Percentiles rank a stretch among this genome's conserved stretches.
Conservation (phyloP, 2,888 invertebrate species). For the Eumerus sabulonum region DNA sequence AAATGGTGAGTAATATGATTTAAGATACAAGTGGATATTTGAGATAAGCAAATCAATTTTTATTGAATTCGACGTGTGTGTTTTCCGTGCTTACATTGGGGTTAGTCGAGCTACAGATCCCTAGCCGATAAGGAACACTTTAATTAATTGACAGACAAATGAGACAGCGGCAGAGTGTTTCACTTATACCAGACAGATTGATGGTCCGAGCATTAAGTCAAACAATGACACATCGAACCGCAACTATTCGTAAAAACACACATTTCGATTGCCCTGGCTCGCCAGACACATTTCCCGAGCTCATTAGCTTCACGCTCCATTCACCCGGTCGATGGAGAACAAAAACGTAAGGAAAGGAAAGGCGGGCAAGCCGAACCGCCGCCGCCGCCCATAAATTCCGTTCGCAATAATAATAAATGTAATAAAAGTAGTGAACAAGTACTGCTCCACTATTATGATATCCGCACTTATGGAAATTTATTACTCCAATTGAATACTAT, state of each 20-base stretch:
- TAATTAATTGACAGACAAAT: too few relatives aligned
- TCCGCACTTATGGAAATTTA: constrained; percentile 65
- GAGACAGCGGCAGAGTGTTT: too few relatives aligned
- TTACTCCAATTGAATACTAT: constrained; percentile 61
- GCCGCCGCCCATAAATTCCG: constrained; percentile 48
- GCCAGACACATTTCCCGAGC: constrained; percentile 28
- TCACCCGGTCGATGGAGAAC: constrained; percentile 13
- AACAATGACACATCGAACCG: constrained; percentile 1
- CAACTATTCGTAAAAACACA: constrained; percentile 3
- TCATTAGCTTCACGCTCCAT: constrained; percentile 50
- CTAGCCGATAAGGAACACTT: too few relatives aligned
- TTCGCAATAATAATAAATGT: constrained; percentile 66
- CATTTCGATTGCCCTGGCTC: constrained; percentile 1
- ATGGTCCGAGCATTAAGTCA: constrained; percentile 5
- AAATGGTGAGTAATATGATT: constrained; percentile 39
- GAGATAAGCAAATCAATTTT: constrained; percentile 43
- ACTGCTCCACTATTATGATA: constrained; percentile 60
- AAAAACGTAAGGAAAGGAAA: constrained; percentile 10
- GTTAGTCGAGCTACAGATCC: too few relatives aligned
- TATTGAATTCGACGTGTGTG: constrained; percentile 17
- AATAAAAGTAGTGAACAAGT: constrained; percentile 65
- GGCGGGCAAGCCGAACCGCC: too few relatives aligned
- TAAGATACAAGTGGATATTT: not conserved
- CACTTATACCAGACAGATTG: constrained; percentile 47
- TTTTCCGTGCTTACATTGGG: too few relatives aligned